Evolutionary conservation across 2,113 vertebrate genomes (phyloP).

Genomic region (Apteryx mantelli): DNA sequence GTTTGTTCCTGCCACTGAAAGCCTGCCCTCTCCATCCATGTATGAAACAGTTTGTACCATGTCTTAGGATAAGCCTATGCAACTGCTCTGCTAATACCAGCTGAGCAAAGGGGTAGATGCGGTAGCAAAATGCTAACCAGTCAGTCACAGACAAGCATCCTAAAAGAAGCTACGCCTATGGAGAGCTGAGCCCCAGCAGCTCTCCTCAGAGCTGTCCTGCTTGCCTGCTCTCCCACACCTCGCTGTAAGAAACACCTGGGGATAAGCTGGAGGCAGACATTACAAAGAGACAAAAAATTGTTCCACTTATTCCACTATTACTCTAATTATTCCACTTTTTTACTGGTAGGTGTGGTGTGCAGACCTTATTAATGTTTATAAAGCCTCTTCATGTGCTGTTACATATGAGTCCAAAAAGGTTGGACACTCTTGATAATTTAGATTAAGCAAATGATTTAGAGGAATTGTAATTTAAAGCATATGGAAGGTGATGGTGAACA

Average conservation of each 20-base stretch:
- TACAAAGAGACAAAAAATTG: background rate
- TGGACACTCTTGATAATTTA: background rate
- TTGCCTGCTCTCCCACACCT: background rate
- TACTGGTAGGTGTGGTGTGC: background rate
- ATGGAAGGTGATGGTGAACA: background rate
- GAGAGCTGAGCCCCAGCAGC: background rate
- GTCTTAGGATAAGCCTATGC: background rate
- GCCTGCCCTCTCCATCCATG: background rate
- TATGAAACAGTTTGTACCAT: background rate
- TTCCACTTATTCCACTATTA: background rate
- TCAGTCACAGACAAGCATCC: background rate
- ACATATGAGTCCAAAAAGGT: background rate
- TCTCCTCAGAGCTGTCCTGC: rapidly evolving
- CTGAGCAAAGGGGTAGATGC: background rate
- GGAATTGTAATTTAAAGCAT: background rate
- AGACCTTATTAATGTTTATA: background rate
- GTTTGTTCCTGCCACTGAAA: background rate
- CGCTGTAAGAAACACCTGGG: background rate
- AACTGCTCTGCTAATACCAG: background rate
- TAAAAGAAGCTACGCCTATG: rapidly evolving
- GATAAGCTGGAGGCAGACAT: rapidly evolving
- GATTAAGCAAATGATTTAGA: conserved; percentile 8
- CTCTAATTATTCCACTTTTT: background rate
- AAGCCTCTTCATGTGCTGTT: background rate
- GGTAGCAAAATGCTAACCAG: too few relatives aligned